Evolutionary conservation across 2,888 invertebrate genomes (phyloP).

Genomic region (Metalampra italica): DNA sequence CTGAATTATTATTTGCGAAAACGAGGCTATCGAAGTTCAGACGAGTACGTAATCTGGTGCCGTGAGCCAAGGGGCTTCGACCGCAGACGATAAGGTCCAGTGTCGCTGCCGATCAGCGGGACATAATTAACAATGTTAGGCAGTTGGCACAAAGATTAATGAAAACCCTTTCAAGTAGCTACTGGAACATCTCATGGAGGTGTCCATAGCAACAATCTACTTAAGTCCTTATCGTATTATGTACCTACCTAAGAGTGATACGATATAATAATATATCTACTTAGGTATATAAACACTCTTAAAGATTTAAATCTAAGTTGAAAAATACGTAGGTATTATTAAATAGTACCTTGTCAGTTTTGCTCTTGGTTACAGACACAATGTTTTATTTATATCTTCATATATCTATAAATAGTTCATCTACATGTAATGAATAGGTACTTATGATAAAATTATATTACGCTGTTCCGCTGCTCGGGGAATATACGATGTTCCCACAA

Average conservation of each 20-base stretch:
- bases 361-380: conserved; percentile 7
- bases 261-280: too few relatives aligned
- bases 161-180: conserved; percentile 16
- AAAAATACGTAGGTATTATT: background rate
- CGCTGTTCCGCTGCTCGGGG: too few relatives aligned
- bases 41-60: conserved; percentile 50
- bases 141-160: conserved; percentile 27
- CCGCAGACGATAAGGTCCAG: conserved; percentile 53
- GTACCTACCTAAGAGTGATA: too few relatives aligned
- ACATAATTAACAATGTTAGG: conserved; percentile 27
- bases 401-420: conserved; percentile 4
- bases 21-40: conserved; percentile 61
- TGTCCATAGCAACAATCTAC: background rate
- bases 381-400: conserved; percentile 7
- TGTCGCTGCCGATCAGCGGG: conserved; percentile 19
- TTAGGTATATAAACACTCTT: too few relatives aligned
- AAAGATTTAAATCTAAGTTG: conserved; percentile 2
- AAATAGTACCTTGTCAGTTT: background rate
- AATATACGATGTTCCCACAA: too few relatives aligned
- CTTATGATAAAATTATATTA: too few relatives aligned
- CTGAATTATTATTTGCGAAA: conserved; percentile 29
- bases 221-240: background rate
- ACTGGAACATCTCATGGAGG: background rate
- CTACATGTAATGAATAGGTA: too few relatives aligned
- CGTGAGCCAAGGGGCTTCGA: conserved; percentile 59